Evolutionary conservation across 2,888 invertebrate genomes (phyloP).

Genomic region (Drosophila niveifrons): DNA sequence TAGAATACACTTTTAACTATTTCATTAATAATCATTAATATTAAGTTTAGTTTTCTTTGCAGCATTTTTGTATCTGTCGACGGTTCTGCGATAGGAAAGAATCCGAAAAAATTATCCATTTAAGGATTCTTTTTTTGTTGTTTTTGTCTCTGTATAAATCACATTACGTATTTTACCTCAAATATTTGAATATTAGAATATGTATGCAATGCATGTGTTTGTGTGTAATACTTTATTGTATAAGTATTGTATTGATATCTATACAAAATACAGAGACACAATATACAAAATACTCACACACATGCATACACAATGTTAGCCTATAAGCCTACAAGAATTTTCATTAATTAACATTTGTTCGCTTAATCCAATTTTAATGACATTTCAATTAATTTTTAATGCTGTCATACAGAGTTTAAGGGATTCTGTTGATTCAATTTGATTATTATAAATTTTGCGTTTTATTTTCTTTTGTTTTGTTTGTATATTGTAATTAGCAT

Average conservation of each 20-base stretch:
- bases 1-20: neutral
- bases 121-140: neutral
- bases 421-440: neutral
- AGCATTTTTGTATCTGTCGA: conserved; percentile 8
- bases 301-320: conserved; percentile 8
- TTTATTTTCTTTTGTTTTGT: neutral
- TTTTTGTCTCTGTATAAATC: conserved; percentile 10
- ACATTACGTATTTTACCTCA: conserved; percentile 16
- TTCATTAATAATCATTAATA: conserved; percentile 3
- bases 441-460: conserved; percentile 2
- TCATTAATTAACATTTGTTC: conserved; percentile 36
- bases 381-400: conserved; percentile 10
- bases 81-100: conserved; percentile 13
- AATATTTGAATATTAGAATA: conserved; percentile 4
- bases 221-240: neutral
- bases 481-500: neutral
- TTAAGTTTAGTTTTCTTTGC: neutral
- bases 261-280: neutral
- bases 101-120: conserved; percentile 1
- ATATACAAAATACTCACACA: conserved; percentile 9
- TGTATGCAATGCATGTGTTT: neutral
- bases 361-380: conserved; percentile 20
- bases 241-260: neutral
- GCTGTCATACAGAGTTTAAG: conserved; percentile 1
- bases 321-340: conserved; percentile 28